phyloP scores from a whole-genome alignment of 2,888 invertebrate genomes.

The Marronus borbonicus region DNA sequence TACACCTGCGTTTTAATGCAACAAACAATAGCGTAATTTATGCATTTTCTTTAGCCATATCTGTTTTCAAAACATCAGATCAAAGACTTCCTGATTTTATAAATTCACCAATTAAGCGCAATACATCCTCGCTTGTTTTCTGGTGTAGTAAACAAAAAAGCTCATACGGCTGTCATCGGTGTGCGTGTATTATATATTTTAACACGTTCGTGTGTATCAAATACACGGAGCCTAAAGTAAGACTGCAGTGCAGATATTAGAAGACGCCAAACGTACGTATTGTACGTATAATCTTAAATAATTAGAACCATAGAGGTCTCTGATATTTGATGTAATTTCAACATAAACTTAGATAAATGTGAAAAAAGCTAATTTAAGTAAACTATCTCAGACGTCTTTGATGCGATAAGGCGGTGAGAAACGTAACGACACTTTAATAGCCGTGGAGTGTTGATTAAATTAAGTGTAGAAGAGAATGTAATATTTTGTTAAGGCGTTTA shows the following conservation, averaged over 20 bases:
- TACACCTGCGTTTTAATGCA: too few relatives aligned
- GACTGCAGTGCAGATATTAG: not conserved
- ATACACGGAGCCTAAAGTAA: not conserved
- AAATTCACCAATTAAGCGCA: not conserved
- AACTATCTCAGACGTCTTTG: not conserved
- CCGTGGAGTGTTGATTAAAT: conserved; percentile 27
- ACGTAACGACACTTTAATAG: conserved; percentile 41
- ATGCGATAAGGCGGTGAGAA: conserved; percentile 34
- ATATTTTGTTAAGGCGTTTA: conserved; percentile 39
- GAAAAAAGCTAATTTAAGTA: not conserved
- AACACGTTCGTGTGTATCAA: conserved; percentile 3
- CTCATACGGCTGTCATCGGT: not conserved
- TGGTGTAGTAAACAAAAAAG: not conserved
- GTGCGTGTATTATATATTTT: conserved; percentile 12
- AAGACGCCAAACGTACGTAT: not conserved
- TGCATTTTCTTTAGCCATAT: not conserved
- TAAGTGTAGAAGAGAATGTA: conserved; percentile 15
- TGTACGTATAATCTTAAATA: not conserved
- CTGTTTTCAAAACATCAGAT: not conserved
- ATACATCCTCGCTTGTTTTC: not conserved
- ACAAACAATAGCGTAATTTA: not conserved
- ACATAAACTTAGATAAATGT: not conserved
- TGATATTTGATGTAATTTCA: not conserved
- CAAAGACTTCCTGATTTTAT: conserved; percentile 13
- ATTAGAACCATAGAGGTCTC: too few relatives aligned